Evolutionary conservation across 1,140 invertebrate genomes (phyloP), one percentile per base, ranked within the genome.

Genomic region (Apolygus lucorum): DNA sequence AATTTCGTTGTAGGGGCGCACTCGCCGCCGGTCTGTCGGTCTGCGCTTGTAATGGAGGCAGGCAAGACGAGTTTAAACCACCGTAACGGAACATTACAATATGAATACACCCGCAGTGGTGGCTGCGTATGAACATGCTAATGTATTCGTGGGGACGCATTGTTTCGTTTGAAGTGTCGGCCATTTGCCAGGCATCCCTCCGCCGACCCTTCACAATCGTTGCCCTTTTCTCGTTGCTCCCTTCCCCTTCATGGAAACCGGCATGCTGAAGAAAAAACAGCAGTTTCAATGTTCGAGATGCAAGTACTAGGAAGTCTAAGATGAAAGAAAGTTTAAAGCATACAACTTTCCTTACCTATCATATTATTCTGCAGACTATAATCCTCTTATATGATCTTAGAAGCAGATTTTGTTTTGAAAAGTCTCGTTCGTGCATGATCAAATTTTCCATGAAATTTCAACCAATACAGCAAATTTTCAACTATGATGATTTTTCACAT

Each of bases 131-230:
- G 13, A 59, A 59, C 54, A 59, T 59, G 54, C 54, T 17, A 59
- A 59, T 59, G 4, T 59, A 59, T 59, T 59, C 54, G 22, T 17
- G 22, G 54, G 54, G 54, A 17, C 54, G 54, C 22, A 17, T 59
- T 59, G 54, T 59, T 59, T 59, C 11, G 54, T 59, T 59, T 59
- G 54, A 59, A 24, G 13, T 13, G 54, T 59, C 54, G 54, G 54
- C 54, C 54, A 59, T 59, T 59, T 59, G 8, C 54, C 4, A 24
- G 4, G 4, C 54, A 13, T 8, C 11, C 22, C 54, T 22, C 22
- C 22, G 8, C 22, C 54, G 11, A 4, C 4, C 22, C 54, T 59
- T n/a, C n/a, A n/a, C n/a, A n/a, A n/a, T n/a, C n/a, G n/a, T n/a
- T n/a, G n/a, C n/a, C n/a, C n/a, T n/a, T n/a, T n/a, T n/a, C n/a